Conservation (phyloP, 2,797 vertebrate genomes). For the Delichon dasypus region DNA sequence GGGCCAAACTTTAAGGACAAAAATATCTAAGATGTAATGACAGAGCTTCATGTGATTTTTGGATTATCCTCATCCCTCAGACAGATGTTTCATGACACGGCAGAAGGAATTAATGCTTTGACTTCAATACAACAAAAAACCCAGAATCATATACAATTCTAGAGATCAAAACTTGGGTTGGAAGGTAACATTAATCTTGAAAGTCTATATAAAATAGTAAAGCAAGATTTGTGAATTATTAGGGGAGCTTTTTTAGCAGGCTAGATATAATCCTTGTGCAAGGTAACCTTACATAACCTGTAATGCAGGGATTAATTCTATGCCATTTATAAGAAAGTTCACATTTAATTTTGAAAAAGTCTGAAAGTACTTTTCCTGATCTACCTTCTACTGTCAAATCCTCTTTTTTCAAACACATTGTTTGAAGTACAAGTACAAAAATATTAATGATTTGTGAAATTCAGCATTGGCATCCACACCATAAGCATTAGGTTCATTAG, state of each 20-base stretch:
- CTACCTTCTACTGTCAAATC: not conserved
- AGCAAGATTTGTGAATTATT: not conserved
- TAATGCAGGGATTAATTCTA: not conserved
- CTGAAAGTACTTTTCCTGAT: not conserved
- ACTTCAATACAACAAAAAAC: not conserved
- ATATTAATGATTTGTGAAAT: not conserved
- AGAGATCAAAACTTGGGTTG: not conserved
- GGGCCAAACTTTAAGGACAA: not conserved
- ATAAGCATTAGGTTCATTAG: not conserved
- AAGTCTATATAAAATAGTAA: not conserved
- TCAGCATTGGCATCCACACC: accelerated
- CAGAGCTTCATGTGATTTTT: not conserved
- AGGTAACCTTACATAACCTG: not conserved
- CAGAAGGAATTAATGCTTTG: not conserved
- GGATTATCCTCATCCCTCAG: not conserved
- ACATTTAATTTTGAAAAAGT: not conserved
- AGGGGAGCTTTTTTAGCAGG: not conserved
- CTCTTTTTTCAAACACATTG: not conserved
- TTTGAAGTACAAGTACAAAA: not conserved
- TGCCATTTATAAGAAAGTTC: not conserved
- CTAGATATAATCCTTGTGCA: not conserved
- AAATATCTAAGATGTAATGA: not conserved
- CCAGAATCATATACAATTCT: not conserved
- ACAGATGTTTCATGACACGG: not conserved
- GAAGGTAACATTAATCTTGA: not conserved